Conservation (phyloP, 37 sponge, comb jelly and placozoan species). For the Crambe crambe region DNA sequence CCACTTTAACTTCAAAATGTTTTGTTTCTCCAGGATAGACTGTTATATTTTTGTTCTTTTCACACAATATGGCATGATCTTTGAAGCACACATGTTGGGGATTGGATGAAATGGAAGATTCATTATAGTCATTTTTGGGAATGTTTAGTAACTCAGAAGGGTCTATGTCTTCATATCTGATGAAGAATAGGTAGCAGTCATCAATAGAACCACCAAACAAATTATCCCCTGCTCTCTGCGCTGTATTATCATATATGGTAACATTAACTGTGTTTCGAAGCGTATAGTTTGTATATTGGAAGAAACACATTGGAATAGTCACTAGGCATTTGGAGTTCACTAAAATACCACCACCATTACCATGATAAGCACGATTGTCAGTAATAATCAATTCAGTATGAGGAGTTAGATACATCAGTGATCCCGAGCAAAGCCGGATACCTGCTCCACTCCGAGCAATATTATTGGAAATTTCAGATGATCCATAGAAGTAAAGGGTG, state of each 20-base stretch:
- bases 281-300: conserved; percentile 1
- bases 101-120: not conserved
- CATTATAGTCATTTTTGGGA: not conserved
- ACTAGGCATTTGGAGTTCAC: conserved; percentile 5
- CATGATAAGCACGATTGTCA: not conserved
- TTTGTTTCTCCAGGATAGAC: conserved; percentile 17
- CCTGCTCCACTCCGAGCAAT: conserved; percentile 26
- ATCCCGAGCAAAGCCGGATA: conserved; percentile 1
- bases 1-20: not conserved
- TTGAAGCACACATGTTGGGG: not conserved
- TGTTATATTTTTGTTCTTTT: not conserved
- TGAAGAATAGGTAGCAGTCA: conserved; percentile 4
- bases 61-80: not conserved
- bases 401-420: conserved; percentile 8
- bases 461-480: not conserved
- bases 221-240: conserved; percentile 15
- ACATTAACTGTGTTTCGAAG: conserved; percentile 11
- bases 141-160: not conserved
- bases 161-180: not conserved
- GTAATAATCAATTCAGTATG: conserved; percentile 4
- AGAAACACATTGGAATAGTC: conserved; percentile 29
- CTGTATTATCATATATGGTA: conserved; percentile 4
- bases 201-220: conserved; percentile 41
- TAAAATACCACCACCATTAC: conserved; percentile 32
- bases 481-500: not conserved